Evolutionary conservation across 2,888 invertebrate genomes (phyloP), one percentile per base, ranked within the genome.

Genomic region (Biston stratarius): DNA sequence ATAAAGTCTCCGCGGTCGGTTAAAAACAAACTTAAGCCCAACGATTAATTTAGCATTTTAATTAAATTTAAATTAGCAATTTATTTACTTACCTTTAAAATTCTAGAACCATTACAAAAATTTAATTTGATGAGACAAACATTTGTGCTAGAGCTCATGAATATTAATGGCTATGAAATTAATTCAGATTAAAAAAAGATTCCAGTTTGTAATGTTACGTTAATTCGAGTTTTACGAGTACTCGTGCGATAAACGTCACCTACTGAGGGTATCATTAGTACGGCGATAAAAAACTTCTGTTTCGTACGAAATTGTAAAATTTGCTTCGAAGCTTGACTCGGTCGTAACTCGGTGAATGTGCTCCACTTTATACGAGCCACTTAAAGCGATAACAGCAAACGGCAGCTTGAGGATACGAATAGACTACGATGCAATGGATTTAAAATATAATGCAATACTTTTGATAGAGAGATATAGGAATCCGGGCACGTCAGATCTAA

Each of bases 351-450:
- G 36, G 69, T 58, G 45, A 73, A 68, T 67, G 68, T 65, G 69
- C 67, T 59, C 60, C 67, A 70, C 44, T 74, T 72, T 68, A 71
- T 69, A 75, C 67, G 71, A 70, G 70, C 64, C 71, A 69, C 74
- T 75, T 71, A 60, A 62, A 61, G 61, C 62, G 72, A 70, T 71
- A 67, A 65, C 74, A 68, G 58, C 58, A 61, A 64, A 64, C 56
- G 69, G 45, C 63, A 59, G 63, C 63, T 58, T 56, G 33, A 62
- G 57, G 59, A 55, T 44, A 55, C 42, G 33, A 33, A 15, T 2
- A 42, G 42, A 55, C 55, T 42, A 55, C 55, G 42, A 33, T 33
- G 40, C 24, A 33, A n/a, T 34, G 7, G 51, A 51, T 51, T 36
- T 40, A 53, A 9, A 38, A 38, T 36, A 38, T 3, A 53, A 52